phyloP scores from a whole-genome alignment of 92 coral and sea anemone genomes.

The Muricea muricata region DNA sequence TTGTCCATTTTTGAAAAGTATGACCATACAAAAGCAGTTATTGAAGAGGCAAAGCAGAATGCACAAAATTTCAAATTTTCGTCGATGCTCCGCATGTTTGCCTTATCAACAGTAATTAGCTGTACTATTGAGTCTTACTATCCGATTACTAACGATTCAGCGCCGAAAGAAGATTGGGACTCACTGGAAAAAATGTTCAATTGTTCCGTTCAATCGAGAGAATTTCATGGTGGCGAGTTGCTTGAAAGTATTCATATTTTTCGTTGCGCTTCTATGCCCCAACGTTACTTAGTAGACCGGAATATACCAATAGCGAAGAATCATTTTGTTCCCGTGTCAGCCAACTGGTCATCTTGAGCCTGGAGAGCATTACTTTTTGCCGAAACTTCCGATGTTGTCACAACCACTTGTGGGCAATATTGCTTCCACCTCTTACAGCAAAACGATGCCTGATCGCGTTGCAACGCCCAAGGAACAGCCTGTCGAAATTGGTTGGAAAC shows the following conservation, averaged over 20 bases:
- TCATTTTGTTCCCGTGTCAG: slow-evolving; percentile 51
- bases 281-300: slow-evolving; percentile 43
- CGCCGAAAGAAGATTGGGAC: slow-evolving; percentile 32
- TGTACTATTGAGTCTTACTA: slow-evolving; percentile 48
- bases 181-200: slow-evolving; percentile 42
- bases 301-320: slow-evolving; percentile 37
- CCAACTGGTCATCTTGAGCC: slow-evolving; percentile 50
- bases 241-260: slow-evolving; percentile 36
- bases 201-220: slow-evolving; percentile 37
- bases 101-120: slow-evolving; percentile 35
- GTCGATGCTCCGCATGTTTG: slow-evolving; percentile 44
- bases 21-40: slow-evolving; percentile 27
- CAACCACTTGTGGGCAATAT: neutral
- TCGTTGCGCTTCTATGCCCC: slow-evolving; percentile 56
- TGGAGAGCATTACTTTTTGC: slow-evolving; percentile 36
- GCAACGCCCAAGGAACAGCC: too few species aligned
- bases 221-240: slow-evolving; percentile 6
- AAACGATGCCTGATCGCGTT: neutral
- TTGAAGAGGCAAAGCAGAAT: slow-evolving; percentile 43
- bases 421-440: neutral
- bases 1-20: slow-evolving; percentile 32
- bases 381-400: slow-evolving; percentile 11
- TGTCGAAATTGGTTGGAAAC: too few species aligned
- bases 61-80: slow-evolving; percentile 28
- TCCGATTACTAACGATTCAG: slow-evolving; percentile 39